These are phyloP conservation scores for Nemotelus pantherinus DNA, from an alignment of 2,888 invertebrate species.

Conservation along the genomic window DNA sequence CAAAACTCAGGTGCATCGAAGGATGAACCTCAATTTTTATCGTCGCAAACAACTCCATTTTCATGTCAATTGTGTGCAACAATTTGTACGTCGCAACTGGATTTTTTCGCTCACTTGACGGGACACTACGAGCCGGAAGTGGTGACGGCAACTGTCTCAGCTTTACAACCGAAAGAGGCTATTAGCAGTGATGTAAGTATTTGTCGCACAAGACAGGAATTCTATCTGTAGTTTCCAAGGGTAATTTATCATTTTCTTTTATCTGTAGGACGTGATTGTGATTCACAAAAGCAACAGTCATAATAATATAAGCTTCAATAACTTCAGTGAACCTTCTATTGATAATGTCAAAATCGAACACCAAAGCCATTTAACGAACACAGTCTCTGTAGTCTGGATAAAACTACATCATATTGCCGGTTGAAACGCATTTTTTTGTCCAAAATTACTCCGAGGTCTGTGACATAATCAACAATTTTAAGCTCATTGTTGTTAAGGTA, in stretches of 20 bases:
- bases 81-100: conserved; percentile 78
- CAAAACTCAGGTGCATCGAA: not conserved
- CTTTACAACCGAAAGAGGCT: not conserved
- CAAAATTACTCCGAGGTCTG: no score
- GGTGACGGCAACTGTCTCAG: conserved; percentile 46
- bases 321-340: not conserved
- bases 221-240: no score
- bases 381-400: no score
- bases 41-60: conserved; percentile 53
- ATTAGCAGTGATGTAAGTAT: conserved; percentile 5
- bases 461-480: no score
- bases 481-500: no score
- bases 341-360: not conserved
- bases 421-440: no score
- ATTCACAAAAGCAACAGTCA: not conserved
- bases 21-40: not conserved
- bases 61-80: conserved; percentile 82
- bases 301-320: not conserved
- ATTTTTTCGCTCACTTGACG: conserved; percentile 87
- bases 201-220: not conserved
- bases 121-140: conserved; percentile 77
- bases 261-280: not conserved
- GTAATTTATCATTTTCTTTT: not conserved
- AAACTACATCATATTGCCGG: no score
- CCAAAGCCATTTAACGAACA: not conserved